Base-by-base conservation (phyloP, 2,888 invertebrate species). In the Dryocosmus kuriphilus region DNA sequence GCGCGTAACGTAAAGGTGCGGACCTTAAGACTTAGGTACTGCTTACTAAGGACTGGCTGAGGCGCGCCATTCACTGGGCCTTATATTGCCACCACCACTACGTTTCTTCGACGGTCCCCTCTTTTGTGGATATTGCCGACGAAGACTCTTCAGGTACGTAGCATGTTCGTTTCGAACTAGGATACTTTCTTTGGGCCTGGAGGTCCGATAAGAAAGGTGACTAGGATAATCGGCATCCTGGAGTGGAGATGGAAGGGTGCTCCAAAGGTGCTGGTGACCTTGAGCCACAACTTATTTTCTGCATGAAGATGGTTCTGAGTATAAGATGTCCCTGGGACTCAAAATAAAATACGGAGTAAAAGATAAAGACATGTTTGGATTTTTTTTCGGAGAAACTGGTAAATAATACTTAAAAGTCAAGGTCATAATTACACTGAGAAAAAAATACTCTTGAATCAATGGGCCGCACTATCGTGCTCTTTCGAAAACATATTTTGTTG, bases 71-170 rank as follows among this genome's bases (percentile, higher is more conserved):
- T 87, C 85, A 83, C 83, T 84, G 80, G 81, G 88, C 87, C 86
- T 91, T 91, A 91, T 91, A 91, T 91, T 90, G 87, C 91, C 90
- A 90, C 91, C 90, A 88, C 91, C 89, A 91, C 88, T 77, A 75
- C 57, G 61, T 61, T 51, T 67, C 74, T 35, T 74, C 38, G 74
- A 63, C 77, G 79, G 78, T 82, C 85, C 87, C 85, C 84, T 79
- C 86, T 85, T 80, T 83, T 73, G 63, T 77, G 79, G 77, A 77
- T 78, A 81, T 62, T 77, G 60, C 74, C 62, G n/a, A 67, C 30
- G 78, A 35, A 65, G 62, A 63, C 77, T 75, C 74, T 74, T 77
- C 76, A 78, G 76, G 80, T 51, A 75, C 60, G 78, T 73, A 74
- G 51, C 74, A 76, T 67, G 67, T 74, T 77, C 65, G 38, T 41